Percentiles rank a stretch among this genome's conserved stretches.
Conservation (phyloP, 2,797 vertebrate genomes). For the Smutsia gigantea region DNA sequence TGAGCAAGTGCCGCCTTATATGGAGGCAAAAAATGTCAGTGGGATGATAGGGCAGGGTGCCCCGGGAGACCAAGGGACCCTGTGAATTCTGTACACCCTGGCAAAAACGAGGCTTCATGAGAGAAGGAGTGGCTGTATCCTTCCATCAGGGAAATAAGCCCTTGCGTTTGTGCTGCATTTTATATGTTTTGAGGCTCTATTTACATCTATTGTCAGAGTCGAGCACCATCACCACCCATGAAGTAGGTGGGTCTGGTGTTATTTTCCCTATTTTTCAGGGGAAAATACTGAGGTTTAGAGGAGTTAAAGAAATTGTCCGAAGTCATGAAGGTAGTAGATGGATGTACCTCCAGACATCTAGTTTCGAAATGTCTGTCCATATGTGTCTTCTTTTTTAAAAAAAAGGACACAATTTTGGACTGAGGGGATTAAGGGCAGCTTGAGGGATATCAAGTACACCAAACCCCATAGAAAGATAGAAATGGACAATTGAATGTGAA, state of each 20-base stretch:
- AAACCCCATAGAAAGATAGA: background rate
- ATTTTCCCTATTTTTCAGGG: background rate
- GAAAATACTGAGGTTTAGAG: background rate
- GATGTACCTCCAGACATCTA: background rate
- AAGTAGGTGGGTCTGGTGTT: background rate
- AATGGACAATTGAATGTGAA: background rate
- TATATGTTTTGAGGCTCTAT: background rate
- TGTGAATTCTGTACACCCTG: background rate
- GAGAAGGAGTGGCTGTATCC: background rate
- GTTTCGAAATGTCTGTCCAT: background rate
- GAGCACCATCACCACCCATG: background rate
- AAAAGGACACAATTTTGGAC: background rate
- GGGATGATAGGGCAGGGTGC: background rate
- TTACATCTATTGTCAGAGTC: background rate
- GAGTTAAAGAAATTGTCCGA: constrained; percentile 4
- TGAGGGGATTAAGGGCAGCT: background rate
- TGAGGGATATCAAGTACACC: background rate
- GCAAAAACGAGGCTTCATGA: background rate
- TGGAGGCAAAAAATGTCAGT: constrained; percentile 39
- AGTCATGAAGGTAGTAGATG: background rate
- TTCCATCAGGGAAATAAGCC: background rate
- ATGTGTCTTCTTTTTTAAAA: background rate
- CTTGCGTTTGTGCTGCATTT: background rate
- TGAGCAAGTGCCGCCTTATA: background rate
- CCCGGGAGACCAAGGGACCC: constrained; percentile 36